phyloP scores from a whole-genome alignment of 2,113 vertebrate genomes.

The Falcunculus frontatus region DNA sequence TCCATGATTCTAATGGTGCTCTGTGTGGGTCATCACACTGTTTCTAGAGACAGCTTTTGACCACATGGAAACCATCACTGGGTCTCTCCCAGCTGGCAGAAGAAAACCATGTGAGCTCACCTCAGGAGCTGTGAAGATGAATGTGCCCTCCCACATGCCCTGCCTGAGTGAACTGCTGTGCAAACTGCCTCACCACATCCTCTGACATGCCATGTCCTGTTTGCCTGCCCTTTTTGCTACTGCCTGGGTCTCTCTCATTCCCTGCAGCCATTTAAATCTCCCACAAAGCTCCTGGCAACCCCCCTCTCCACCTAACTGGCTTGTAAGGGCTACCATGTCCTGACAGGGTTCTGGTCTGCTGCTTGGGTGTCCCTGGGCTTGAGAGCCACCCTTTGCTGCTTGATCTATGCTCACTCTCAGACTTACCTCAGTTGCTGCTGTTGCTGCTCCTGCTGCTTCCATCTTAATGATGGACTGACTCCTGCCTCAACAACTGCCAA shows the following conservation, averaged over 20 bases:
- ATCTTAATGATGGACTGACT: neutral
- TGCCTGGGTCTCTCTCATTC: neutral
- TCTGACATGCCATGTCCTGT: neutral
- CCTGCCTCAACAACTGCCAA: neutral
- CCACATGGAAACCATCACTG: neutral
- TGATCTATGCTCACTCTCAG: no score
- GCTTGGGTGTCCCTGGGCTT: neutral
- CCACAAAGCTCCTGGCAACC: neutral
- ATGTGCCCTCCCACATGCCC: neutral
- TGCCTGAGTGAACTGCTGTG: neutral
- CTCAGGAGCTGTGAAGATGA: neutral
- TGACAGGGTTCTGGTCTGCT: neutral
- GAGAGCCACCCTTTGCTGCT: no score
- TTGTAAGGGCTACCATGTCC: neutral
- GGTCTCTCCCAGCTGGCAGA: neutral
- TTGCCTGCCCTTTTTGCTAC: neutral
- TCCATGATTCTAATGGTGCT: neutral
- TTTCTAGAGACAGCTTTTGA: neutral
- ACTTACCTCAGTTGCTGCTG: neutral
- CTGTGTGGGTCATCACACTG: neutral
- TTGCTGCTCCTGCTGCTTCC: neutral
- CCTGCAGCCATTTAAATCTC: neutral
- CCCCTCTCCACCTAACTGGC: no score
- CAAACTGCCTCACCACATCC: neutral
- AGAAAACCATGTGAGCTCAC: neutral